Conservation (phyloP, 2,888 invertebrate genomes). For the Spialia ferax region DNA sequence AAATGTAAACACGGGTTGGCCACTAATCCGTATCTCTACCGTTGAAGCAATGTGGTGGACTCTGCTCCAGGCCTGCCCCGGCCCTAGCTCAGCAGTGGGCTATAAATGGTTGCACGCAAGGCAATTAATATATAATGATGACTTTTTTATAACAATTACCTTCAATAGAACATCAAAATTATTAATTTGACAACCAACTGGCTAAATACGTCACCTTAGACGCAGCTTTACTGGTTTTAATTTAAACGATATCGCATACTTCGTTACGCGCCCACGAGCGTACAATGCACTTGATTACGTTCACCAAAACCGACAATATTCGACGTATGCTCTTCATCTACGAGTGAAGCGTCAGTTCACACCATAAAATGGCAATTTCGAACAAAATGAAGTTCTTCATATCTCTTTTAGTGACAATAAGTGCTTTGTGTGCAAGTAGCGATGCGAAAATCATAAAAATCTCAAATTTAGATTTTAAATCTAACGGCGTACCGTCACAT, state of each 20-base stretch:
- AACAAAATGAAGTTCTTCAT: conserved; percentile 32
- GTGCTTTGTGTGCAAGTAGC: background rate
- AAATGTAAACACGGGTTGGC: too few species aligned
- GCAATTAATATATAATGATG: too few species aligned
- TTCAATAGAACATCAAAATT: too few species aligned
- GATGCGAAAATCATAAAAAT: conserved; percentile 35
- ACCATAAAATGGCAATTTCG: background rate
- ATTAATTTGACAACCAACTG: too few species aligned
- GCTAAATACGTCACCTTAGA: background rate
- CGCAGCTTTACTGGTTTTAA: conserved; percentile 43
- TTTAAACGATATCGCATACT: conserved; percentile 43
- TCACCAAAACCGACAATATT: conserved; percentile 40
- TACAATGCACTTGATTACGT: conserved; percentile 45
- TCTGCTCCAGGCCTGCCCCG: too few species aligned
- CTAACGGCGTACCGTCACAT: conserved; percentile 37
- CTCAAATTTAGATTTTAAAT: conserved; percentile 37
- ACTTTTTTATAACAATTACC: too few species aligned
- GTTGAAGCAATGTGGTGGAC: too few species aligned
- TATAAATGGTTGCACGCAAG: too few species aligned
- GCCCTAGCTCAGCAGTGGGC: too few species aligned
- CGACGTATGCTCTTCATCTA: conserved; percentile 24
- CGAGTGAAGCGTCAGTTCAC: background rate
- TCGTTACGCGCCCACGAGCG: conserved; percentile 36
- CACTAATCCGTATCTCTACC: too few species aligned
- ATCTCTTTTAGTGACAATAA: conserved; percentile 11